Percentiles rank a stretch among this genome's conserved stretches.
phyloP scores from a whole-genome alignment of 2,888 invertebrate genomes.

The Lycaena phlaeas region DNA sequence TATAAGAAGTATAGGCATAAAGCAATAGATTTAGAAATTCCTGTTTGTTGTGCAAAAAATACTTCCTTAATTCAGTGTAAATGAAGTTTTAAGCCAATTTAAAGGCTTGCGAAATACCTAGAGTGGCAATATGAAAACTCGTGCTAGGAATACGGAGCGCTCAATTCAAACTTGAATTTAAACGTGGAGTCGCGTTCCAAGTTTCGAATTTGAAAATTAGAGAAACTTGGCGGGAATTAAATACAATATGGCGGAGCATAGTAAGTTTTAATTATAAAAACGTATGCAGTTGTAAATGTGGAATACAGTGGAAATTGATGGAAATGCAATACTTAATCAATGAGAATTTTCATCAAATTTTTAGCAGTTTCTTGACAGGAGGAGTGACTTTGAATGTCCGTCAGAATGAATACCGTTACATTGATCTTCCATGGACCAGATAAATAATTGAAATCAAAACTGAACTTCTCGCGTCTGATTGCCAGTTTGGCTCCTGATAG shows the following conservation, averaged over 20 bases:
- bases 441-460: no score
- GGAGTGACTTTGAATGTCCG: no score
- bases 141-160: conserved; percentile 59
- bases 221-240: conserved; percentile 59
- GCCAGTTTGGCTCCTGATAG: no score
- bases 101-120: conserved; percentile 19
- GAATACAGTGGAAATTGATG: no score
- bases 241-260: conserved; percentile 22
- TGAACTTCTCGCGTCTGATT: no score
- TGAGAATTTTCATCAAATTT: no score
- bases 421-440: no score
- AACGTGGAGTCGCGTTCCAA: conserved; percentile 53
- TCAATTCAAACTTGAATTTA: conserved; percentile 66
- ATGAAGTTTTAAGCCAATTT: conserved; percentile 30
- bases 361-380: no score
- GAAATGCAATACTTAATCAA: no score
- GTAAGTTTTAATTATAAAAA: conserved; percentile 17
- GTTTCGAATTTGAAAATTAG: conserved; percentile 67
- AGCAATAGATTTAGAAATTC: no score
- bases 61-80: not conserved
- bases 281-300: conserved; percentile 1
- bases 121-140: conserved; percentile 57
- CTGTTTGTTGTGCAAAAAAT: not conserved
- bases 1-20: no score
- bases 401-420: no score